Evolutionary conservation across 2,113 vertebrate species (phyloP).

Genomic region (Dipodomys spectabilis): DNA sequence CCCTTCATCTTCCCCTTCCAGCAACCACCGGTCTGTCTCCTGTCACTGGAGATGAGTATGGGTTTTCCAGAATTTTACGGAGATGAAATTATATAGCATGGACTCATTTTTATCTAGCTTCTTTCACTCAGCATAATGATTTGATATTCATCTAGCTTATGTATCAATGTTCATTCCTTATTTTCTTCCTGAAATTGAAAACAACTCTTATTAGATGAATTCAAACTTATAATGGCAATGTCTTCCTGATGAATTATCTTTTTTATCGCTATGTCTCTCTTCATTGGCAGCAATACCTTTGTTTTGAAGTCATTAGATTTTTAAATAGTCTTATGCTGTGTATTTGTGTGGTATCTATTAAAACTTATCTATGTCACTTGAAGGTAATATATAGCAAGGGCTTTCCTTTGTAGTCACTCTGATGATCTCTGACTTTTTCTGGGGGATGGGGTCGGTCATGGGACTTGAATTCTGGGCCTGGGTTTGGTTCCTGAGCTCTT

Average conservation of each 20-base stretch:
- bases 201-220: neutral
- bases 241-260: neutral
- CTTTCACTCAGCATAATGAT: neutral
- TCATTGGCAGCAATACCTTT: neutral
- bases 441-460: no score
- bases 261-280: no score
- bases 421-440: neutral
- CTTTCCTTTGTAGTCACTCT: neutral
- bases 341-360: neutral
- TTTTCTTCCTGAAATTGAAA: constrained; percentile 3
- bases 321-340: neutral
- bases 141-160: neutral
- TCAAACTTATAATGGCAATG: neutral
- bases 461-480: no score
- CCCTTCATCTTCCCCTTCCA: neutral
- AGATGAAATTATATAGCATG: neutral
- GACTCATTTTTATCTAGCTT: neutral
- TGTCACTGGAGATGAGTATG: neutral
- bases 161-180: neutral
- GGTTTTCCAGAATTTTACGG: neutral
- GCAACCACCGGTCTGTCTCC: neutral
- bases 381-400: neutral
- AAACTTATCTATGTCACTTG: neutral
- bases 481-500: no score
- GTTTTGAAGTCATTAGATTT: constrained; percentile 18